Base-by-base conservation (phyloP, 1,140 invertebrate species). In the Condylostylus longicornis region DNA sequence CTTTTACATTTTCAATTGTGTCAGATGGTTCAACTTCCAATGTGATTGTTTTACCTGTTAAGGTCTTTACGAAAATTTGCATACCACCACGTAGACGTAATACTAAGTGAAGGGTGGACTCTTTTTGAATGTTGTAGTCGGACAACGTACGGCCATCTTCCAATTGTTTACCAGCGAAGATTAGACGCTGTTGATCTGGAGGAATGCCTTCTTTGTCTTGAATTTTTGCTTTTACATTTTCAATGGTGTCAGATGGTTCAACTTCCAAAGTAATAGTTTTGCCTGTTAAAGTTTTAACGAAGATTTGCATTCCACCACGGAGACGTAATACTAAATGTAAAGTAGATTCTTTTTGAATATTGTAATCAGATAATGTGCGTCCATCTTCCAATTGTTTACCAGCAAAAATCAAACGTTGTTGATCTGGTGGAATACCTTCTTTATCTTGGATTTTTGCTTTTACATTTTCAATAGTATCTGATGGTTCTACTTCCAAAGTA, bases 201-300 rank as follows among this genome's bases (percentile, higher is more conserved):
- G 84, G 82, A 62, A 83, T 85, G 49, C 85, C 83, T 64, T 82
- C 78, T 57, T 79, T 85, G 41, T 89, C 75, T 60, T 89, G 82
- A 52, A 90, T 88, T 53, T 89, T 88, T 3, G 82, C 76, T 55
- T 89, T 89, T 0, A 90, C 83, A 78, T 89, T 86, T 63, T 89
- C 82, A 54, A 90, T 89, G 10, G 84, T 86, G 59, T 90, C 84
- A 20, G 79, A 83, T 35, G 75, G 74, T 54, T 90, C 82, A 43
- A 88, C 84, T 66, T 88, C 86, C 42, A 89, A 73, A 43, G 85
- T 88, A 66, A 90, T 89, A 63, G 83, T 90, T 65, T 89, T 91
- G 35, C 85, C 86, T 46, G 83, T 88, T 28, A 89, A 68, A 47
- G 84, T 89, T 63, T 88, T 89, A 9, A 89, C 85, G 62, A 89